Evolutionary conservation across 2,113 vertebrate species (phyloP), one percentile per base, ranked within the genome.

Genomic region (Elachura formosa): DNA sequence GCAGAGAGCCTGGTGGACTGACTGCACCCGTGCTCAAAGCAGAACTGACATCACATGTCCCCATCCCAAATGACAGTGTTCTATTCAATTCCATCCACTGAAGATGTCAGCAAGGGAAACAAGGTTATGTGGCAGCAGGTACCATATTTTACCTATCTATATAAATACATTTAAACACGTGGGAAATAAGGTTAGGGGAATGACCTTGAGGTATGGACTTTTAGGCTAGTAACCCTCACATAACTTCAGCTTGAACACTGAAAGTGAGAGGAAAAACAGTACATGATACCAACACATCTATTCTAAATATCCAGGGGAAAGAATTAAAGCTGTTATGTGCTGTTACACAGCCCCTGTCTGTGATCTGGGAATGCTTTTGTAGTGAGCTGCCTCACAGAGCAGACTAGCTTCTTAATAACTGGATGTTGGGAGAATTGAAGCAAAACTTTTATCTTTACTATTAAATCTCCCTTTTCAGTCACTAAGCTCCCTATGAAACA

Each of bases 391-490:
- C 78, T 94, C 84, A 33, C 24, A 74, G 84, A 83, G 79, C 78
- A 93, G 92, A 93, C 94, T 68, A 52, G 74, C 82, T 91, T 85
- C 96, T 93, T 83, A 87, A 67, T 66, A 86, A 83, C 73, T 90
- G 89, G 87, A 79, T 82, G 77, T 72, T 94, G 79, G 33, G 67
- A 93, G 74, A 96, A 97, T 62, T 72, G 86, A 96, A 94, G 90
- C 71, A 87, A 90, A 96, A 97, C 94, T 97, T 96, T 96, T 96
- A 79, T 96, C 97, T 96, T 94, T 96, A 63, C 80, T 61, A 77
- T 90, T 64, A 92, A 96, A 96, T 95, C 93, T 96, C 96, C 58
- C 90, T 79, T 96, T 97, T 97, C 95, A 96, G 49, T 34, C 59
- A 2, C 68, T 94, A 96, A 97, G 95, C 95, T 97, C 94, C 86